Conservation (phyloP, 2,888 invertebrate genomes). For the Cordylochernes scorpioides region DNA sequence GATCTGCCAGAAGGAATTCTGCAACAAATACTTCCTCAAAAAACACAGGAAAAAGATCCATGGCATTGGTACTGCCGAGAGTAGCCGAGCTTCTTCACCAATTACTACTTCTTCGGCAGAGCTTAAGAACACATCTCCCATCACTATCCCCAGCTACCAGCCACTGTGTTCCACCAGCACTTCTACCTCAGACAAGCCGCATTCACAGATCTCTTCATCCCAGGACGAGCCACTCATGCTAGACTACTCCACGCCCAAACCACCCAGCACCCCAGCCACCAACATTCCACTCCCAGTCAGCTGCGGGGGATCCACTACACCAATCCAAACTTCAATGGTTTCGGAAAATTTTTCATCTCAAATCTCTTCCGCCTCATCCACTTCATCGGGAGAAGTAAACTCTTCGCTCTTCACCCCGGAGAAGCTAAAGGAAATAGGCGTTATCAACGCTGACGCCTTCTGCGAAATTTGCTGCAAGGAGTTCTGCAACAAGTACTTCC, state of each 20-base stretch:
- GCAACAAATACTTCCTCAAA: conserved; percentile 34
- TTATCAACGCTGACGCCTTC: conserved; percentile 29
- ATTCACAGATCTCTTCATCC: neutral
- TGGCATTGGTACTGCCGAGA: conserved; percentile 20
- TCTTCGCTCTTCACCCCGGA: conserved; percentile 33
- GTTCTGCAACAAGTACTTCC: conserved; percentile 27
- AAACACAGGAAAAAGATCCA: conserved; percentile 41
- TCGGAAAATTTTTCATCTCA: conserved; percentile 7
- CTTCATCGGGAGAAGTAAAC: conserved; percentile 1
- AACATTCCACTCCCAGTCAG: conserved; percentile 6
- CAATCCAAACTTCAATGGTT: conserved; percentile 6
- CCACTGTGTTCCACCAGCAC: conserved; percentile 5
- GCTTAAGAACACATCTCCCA: conserved; percentile 9
- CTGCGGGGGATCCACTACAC: conserved; percentile 3
- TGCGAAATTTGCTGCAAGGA: conserved; percentile 27
- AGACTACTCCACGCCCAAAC: conserved; percentile 7
- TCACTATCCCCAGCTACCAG: conserved; percentile 7
- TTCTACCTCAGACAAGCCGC: conserved; percentile 6
- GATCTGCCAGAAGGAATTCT: conserved; percentile 34
- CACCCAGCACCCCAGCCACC: conserved; percentile 4
- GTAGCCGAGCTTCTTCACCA: conserved; percentile 7
- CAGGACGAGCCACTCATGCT: conserved; percentile 7
- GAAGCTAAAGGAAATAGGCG: conserved; percentile 44
- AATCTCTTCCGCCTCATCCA: conserved; percentile 4
- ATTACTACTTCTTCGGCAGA: conserved; percentile 7